Evolutionary conservation across 1,140 invertebrate genomes (phyloP), one percentile per base, ranked within the genome.

Genomic region (Nautilus pompilius): DNA sequence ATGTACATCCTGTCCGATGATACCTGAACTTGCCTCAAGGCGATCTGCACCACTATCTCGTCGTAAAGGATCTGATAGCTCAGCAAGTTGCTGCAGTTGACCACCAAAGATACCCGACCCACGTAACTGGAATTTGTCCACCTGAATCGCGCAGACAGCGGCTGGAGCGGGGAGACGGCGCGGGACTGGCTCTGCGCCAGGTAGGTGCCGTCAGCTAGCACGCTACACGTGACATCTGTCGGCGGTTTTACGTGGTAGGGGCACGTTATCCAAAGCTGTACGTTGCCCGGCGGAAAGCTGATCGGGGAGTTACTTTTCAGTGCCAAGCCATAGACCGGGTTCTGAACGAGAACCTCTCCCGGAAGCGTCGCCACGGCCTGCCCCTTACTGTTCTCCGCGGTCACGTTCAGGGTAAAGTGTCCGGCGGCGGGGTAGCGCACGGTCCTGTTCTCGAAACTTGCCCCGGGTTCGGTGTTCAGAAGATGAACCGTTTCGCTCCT

Each of bases 41-140:
- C 48, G 34, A 57, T 56, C 46, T 74, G 65, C 33, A 71, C 53
- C 4, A 58, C 45, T 17, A 70, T 60, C 57, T 46, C 63, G 1
- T 60, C 60, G n/a, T 34, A 53, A 2, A 74, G 45, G 0, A 60
- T 51, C 28, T 60, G 53, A 28, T 51, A 56, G 60, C 63, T 69
- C 15, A 74, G 32, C 17, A 59, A 54, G 36, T 74, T 74, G 13
- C 57, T 62, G 58, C 72, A 74, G 20, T 67, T 58, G 0, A 74
- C 51, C 17, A 53, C 34, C 13, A 74, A 57, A 17, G 57, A 28
- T 28, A 64, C 24, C 13, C 56, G 32, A 20, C 69, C 72, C 41
- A 71, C 54, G 41, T 56, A 56, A 17, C 10, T 34, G 4, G 20
- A 8, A 58, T 67, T 48, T 5, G 36, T 34, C 63, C 66, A 71